These are phyloP conservation scores for Jordanella pulchra DNA, from an alignment of 2,797 vertebrate species.

Conservation along the genomic window DNA sequence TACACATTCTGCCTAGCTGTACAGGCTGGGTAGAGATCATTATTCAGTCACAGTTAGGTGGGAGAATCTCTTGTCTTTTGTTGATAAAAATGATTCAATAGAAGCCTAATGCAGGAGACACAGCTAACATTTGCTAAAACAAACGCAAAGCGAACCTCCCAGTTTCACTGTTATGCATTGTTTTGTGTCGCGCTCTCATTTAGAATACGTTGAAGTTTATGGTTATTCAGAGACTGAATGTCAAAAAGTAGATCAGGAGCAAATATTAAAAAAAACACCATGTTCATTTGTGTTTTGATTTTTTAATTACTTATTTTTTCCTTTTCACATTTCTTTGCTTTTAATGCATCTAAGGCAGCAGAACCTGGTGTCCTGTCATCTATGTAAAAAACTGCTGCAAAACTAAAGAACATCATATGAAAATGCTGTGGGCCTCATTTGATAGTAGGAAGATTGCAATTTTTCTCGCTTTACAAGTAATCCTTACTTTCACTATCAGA, in stretches of 20 bases:
- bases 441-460: slow-evolving; percentile 15
- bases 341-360: background rate
- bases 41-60: background rate
- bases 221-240: too few species aligned
- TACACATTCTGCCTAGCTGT: background rate
- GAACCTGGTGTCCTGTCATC: background rate
- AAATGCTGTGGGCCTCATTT: slow-evolving; percentile 19
- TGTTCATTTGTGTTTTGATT: background rate
- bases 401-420: slow-evolving; percentile 27
- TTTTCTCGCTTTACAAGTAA: background rate
- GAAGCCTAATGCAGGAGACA: too few species aligned
- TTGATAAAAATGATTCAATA: too few species aligned
- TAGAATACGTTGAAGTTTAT: too few species aligned
- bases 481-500: background rate
- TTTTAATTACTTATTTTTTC: background rate
- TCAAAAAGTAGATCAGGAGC: too few species aligned
- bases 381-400: background rate
- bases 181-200: background rate
- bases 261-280: too few species aligned
- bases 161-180: too few species aligned
- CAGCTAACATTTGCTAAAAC: too few species aligned
- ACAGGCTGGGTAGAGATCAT: background rate
- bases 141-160: too few species aligned
- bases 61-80: background rate
- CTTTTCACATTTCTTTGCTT: background rate